These are phyloP conservation scores for Limanda limanda DNA, from an alignment of 2,113 vertebrate genomes.

Conservation along the genomic window DNA sequence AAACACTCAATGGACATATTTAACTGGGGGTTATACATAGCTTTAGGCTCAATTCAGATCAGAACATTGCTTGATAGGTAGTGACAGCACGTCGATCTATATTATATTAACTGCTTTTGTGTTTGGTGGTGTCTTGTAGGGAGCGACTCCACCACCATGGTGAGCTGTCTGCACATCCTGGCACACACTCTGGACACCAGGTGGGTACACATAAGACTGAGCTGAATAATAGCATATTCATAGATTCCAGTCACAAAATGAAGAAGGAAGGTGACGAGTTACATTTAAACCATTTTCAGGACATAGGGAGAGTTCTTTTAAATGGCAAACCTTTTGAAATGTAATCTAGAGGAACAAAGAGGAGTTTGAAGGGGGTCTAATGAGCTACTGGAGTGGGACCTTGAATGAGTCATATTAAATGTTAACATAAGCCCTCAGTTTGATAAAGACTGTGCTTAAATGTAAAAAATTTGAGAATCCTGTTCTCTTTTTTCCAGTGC, in stretches of 20 bases:
- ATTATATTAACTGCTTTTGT: neutral
- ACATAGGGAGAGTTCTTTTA: too few species aligned
- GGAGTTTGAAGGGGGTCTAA: neutral
- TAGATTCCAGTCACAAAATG: too few species aligned
- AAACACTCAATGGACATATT: too few species aligned
- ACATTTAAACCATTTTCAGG: too few species aligned
- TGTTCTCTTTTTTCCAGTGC: neutral
- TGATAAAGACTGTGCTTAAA: neutral
- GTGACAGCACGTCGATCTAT: neutral
- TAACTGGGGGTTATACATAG: too few species aligned
- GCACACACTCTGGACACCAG: conserved; percentile 97
- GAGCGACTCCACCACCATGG: conserved; percentile 94
- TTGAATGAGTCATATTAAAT: neutral
- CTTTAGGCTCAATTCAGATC: neutral
- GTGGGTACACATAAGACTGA: conserved; percentile 74
- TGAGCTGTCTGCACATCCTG: conserved; percentile 98
- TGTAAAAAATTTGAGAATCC: neutral
- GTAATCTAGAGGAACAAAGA: neutral
- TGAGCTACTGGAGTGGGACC: neutral
- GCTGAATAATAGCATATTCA: too few species aligned
- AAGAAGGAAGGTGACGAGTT: too few species aligned
- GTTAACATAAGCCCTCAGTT: neutral
- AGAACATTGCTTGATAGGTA: neutral
- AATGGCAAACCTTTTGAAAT: neutral
- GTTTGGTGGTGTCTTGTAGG: conserved; percentile 79